phyloP scores from a whole-genome alignment of 2,888 invertebrate species.

The Lepidocyrtinus sp. region DNA sequence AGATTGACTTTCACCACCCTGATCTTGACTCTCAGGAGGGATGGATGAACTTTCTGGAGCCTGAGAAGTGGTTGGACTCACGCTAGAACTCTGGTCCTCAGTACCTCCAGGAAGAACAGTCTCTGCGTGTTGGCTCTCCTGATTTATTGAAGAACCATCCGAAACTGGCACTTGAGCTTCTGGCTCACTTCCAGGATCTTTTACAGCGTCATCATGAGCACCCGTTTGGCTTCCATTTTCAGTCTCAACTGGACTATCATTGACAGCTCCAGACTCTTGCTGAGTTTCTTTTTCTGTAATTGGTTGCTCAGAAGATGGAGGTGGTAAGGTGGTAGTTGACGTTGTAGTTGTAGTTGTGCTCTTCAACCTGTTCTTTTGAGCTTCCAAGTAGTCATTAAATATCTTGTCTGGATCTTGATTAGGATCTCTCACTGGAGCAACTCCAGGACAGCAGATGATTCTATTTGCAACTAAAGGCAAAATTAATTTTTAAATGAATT shows the following conservation, averaged over 20 bases:
- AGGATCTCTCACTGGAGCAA: constrained; percentile 30
- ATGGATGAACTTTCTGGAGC: background rate
- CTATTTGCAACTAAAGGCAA: constrained; percentile 58
- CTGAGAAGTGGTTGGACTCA: too few relatives aligned
- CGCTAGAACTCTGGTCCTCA: too few relatives aligned
- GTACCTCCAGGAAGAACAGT: too few relatives aligned
- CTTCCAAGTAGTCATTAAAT: constrained; percentile 52
- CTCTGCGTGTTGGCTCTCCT: too few relatives aligned
- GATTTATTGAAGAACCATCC: background rate
- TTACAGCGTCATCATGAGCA: background rate
- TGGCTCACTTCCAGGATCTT: background rate
- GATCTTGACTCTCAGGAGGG: too few relatives aligned
- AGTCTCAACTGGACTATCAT: background rate
- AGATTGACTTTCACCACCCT: too few relatives aligned
- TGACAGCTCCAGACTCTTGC: constrained; percentile 18
- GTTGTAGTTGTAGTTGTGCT: constrained; percentile 33
- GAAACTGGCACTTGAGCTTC: background rate
- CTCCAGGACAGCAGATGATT: constrained; percentile 63
- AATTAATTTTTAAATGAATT: background rate
- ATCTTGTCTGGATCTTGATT: constrained; percentile 51
- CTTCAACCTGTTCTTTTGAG: constrained; percentile 19
- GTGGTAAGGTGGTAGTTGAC: background rate
- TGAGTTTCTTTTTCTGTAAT: constrained; percentile 5
- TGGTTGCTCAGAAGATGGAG: background rate
- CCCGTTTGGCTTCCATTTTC: background rate